These are phyloP conservation scores for Ganaspis sp. DNA, from an alignment of 1,140 invertebrate species.

Conservation along the genomic window DNA sequence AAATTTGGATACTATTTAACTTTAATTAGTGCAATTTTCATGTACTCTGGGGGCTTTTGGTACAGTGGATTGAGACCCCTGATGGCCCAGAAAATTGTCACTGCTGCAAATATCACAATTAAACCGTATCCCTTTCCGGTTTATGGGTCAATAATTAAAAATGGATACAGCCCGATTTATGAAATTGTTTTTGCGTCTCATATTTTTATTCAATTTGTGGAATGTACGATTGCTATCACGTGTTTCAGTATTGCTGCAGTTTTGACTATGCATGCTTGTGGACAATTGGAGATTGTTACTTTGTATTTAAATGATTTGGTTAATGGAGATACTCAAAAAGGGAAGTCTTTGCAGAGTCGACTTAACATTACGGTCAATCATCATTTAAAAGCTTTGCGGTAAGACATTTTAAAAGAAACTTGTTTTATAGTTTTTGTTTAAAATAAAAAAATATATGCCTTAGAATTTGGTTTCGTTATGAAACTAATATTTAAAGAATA, in stretches of 20 bases:
- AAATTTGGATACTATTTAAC: slow-evolving; percentile 41
- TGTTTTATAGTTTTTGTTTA: neutral
- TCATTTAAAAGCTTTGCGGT: neutral
- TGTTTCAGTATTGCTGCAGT: slow-evolving; percentile 14
- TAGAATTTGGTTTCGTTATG: too few relatives aligned
- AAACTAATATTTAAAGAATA: too few relatives aligned
- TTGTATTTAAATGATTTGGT: neutral
- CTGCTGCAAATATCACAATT: slow-evolving; percentile 33
- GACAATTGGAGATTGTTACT: neutral
- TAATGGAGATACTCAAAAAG: neutral
- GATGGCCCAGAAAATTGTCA: neutral
- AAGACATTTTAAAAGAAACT: neutral
- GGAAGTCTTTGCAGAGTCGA: neutral
- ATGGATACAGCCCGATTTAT: slow-evolving; percentile 1
- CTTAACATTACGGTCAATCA: neutral
- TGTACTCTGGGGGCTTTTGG: slow-evolving; percentile 43
- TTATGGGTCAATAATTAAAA: neutral
- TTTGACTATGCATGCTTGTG: neutral
- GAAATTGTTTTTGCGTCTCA: slow-evolving; percentile 5
- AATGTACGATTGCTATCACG: neutral
- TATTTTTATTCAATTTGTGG: neutral
- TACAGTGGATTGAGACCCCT: slow-evolving; percentile 46
- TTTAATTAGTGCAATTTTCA: slow-evolving; percentile 34
- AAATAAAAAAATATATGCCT: too few relatives aligned
- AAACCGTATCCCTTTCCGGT: neutral